phyloP scores from a whole-genome alignment of 2,113 vertebrate genomes.

The Anas platyrhynchos region DNA sequence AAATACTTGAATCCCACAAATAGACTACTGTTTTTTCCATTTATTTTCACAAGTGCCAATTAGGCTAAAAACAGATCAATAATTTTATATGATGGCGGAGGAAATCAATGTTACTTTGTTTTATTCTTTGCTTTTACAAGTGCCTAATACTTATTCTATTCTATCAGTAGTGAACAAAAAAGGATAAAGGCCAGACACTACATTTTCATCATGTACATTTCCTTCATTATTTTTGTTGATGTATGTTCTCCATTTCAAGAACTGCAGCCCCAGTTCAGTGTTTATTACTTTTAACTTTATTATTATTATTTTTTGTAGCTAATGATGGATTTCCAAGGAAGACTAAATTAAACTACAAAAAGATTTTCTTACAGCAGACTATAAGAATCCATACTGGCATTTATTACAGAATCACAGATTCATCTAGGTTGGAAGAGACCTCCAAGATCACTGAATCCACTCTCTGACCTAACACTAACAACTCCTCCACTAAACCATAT shows the following conservation, averaged over 20 bases:
- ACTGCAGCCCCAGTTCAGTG: not conserved
- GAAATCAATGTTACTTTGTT: slow-evolving; percentile 50
- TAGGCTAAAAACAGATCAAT: slow-evolving; percentile 67
- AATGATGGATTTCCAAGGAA: not conserved
- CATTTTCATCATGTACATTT: slow-evolving; percentile 1
- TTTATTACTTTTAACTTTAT: not conserved
- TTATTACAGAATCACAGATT: not conserved
- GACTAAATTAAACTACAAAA: not conserved
- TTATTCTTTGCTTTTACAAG: slow-evolving; percentile 11
- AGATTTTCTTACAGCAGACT: not conserved
- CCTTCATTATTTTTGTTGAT: slow-evolving; percentile 25
- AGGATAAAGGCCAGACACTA: not conserved
- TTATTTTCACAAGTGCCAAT: slow-evolving; percentile 70
- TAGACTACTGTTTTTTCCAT: slow-evolving; percentile 11
- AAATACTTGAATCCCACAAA: slow-evolving; percentile 52
- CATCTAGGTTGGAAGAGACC: too few relatives aligned
- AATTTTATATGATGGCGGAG: slow-evolving; percentile 8
- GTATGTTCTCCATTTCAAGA: not conserved
- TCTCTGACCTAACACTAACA: too few relatives aligned
- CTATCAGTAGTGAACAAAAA: not conserved
- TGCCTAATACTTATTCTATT: not conserved
- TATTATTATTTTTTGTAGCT: not conserved
- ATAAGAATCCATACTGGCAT: not conserved
- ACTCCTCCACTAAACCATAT: too few relatives aligned
- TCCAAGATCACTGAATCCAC: too few relatives aligned